Conservation (phyloP, 2,113 vertebrate genomes). For the Polypterus senegalus region DNA sequence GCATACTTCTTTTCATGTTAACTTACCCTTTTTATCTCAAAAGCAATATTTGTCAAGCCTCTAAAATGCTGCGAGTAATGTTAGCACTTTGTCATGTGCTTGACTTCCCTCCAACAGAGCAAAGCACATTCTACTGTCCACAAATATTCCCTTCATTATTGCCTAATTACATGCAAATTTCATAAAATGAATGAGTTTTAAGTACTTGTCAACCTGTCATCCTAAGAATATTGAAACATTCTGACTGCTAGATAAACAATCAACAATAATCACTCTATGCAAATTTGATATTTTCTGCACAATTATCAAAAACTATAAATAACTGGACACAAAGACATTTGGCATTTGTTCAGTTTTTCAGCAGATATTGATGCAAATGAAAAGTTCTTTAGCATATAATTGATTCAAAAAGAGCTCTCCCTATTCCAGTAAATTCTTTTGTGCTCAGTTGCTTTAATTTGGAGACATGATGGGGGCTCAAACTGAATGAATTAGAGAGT, state of each 20-base stretch:
- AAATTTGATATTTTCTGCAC: conserved; percentile 99
- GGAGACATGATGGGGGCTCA: conserved; percentile 44
- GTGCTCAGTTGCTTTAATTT: conserved; percentile 44
- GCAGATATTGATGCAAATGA: conserved; percentile 63
- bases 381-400: conserved; percentile 61
- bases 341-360: conserved; percentile 78
- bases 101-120: conserved; percentile 70
- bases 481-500: conserved; percentile 40
- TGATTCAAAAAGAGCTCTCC: conserved; percentile 51
- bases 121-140: conserved; percentile 80
- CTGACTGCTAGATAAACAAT: conserved; percentile 97
- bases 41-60: background rate
- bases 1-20: background rate
- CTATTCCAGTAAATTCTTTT: conserved; percentile 33
- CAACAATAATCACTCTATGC: conserved; percentile 98
- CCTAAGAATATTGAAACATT: conserved; percentile 89
- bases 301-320: conserved; percentile 95
- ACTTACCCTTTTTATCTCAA: background rate
- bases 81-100: conserved; percentile 69
- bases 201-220: conserved; percentile 98
- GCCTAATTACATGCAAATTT: conserved; percentile 98
- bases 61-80: conserved; percentile 51
- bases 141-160: conserved; percentile 89
- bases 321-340: conserved; percentile 94
- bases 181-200: conserved; percentile 98